Conservation (phyloP, 2,888 invertebrate species). For the Belgica antarctica region DNA sequence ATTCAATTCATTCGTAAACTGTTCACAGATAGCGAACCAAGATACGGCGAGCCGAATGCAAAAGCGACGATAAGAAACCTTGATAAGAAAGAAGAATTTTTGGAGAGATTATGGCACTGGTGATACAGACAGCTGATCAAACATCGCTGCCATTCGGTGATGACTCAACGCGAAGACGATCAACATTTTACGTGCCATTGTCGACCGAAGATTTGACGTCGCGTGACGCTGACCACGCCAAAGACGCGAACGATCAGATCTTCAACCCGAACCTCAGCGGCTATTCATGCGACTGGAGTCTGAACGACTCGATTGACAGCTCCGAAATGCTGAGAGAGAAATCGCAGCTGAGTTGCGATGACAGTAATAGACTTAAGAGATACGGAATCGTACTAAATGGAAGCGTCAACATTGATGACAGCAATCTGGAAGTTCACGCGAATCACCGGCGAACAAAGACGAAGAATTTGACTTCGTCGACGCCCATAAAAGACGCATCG, state of each 20-base stretch:
- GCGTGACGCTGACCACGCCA: constrained; percentile 15
- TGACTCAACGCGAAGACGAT: constrained; percentile 63
- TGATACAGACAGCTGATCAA: constrained; percentile 42
- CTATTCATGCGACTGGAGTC: constrained; percentile 54
- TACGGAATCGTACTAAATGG: constrained; percentile 54
- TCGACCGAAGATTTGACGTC: constrained; percentile 49
- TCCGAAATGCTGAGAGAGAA: constrained; percentile 34
- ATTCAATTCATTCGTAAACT: constrained; percentile 8
- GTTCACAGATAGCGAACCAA: constrained; percentile 30
- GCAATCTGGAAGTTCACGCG: constrained; percentile 43
- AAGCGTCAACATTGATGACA: constrained; percentile 50
- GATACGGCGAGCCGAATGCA: constrained; percentile 18
- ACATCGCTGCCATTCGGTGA: constrained; percentile 31
- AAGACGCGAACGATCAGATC: constrained; percentile 31
- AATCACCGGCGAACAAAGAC: constrained; percentile 45
- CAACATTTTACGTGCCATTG: constrained; percentile 73
- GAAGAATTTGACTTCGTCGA: constrained; percentile 49
- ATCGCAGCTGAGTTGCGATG: constrained; percentile 23
- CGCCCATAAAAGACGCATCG: constrained; percentile 54
- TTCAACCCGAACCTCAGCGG: constrained; percentile 47
- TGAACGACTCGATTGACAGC: constrained; percentile 46
- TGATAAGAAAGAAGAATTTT: constrained; percentile 18
- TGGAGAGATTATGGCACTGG: constrained; percentile 23
- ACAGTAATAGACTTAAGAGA: constrained; percentile 49
- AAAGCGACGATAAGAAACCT: constrained; percentile 21